Percentiles rank a stretch among this genome's conserved stretches.
Evolutionary conservation across 2,113 vertebrate genomes (phyloP).

Genomic region (Pycnonotus jocosus): DNA sequence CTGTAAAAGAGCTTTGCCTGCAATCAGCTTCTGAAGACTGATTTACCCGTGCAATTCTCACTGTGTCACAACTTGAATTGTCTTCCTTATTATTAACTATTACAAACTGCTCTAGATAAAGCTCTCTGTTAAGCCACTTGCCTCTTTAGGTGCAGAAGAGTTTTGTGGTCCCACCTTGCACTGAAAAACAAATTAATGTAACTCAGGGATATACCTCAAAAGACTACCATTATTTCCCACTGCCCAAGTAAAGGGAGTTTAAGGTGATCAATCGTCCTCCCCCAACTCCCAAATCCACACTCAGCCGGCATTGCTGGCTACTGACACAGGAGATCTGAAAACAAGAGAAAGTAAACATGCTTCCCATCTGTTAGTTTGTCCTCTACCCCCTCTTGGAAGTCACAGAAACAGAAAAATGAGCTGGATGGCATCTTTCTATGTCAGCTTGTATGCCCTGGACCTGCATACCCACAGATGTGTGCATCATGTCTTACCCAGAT

Average conservation of each 20-base stretch:
- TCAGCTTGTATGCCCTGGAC: fast-evolving
- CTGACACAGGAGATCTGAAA: background rate
- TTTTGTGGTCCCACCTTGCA: background rate
- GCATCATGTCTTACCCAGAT: background rate
- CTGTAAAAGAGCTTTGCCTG: background rate
- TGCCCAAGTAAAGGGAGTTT: background rate
- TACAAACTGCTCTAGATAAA: background rate
- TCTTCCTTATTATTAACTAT: background rate
- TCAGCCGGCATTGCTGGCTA: background rate
- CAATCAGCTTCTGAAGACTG: background rate
- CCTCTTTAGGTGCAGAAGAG: background rate
- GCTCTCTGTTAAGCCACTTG: background rate
- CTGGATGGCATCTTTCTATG: background rate
- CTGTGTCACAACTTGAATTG: background rate
- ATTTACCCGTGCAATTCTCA: background rate
- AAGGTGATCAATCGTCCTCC: background rate
- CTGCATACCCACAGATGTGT: background rate
- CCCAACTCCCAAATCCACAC: background rate
- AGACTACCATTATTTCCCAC: background rate
- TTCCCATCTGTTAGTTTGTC: background rate
- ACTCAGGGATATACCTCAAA: background rate
- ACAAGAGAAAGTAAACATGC: background rate
- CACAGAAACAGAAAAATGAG: background rate
- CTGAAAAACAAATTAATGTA: background rate
- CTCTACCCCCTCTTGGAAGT: background rate